phyloP scores from a whole-genome alignment of 1,140 invertebrate genomes.

The Papilio glaucus region DNA sequence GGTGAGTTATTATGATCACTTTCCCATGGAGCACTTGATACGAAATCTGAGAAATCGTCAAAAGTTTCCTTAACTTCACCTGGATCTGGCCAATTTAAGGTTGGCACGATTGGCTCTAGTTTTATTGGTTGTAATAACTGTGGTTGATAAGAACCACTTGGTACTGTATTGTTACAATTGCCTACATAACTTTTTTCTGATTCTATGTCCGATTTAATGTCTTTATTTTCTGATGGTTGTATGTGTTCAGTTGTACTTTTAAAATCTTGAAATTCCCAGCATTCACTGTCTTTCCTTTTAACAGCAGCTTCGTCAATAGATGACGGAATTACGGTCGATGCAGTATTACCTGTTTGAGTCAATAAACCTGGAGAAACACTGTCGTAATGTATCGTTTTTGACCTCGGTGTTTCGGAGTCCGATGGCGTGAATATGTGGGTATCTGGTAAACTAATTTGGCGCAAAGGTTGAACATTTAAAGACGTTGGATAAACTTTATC shows the following conservation, averaged over 20 bases:
- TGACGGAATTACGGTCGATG: conserved; percentile 38
- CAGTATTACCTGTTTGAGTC: conserved; percentile 48
- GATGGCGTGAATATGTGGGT: conserved; percentile 82
- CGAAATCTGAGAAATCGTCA: conserved; percentile 75
- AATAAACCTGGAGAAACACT: conserved; percentile 53
- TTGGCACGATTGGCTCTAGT: conserved; percentile 70
- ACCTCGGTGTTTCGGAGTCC: conserved; percentile 79
- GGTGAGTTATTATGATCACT: conserved; percentile 45
- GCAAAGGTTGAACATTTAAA: conserved; percentile 68
- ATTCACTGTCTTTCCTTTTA: conserved; percentile 55
- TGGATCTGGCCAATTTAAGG: conserved; percentile 80
- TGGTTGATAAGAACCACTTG: conserved; percentile 54
- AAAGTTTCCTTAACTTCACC: conserved; percentile 78
- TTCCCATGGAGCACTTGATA: conserved; percentile 56
- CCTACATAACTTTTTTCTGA: conserved; percentile 10
- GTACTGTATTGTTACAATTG: conserved; percentile 36
- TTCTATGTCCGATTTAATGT: background rate
- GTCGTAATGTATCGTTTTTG: conserved; percentile 81
- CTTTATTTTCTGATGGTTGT: conserved; percentile 29
- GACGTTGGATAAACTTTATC: conserved; percentile 70
- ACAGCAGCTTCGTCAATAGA: conserved; percentile 32
- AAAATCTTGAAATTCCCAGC: conserved; percentile 80
- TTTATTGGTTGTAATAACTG: conserved; percentile 77
- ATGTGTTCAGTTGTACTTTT: conserved; percentile 50
- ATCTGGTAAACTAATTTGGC: conserved; percentile 80